Evolutionary conservation across 1,140 invertebrate genomes (phyloP).

Genomic region (Agraylea sexmaculata): DNA sequence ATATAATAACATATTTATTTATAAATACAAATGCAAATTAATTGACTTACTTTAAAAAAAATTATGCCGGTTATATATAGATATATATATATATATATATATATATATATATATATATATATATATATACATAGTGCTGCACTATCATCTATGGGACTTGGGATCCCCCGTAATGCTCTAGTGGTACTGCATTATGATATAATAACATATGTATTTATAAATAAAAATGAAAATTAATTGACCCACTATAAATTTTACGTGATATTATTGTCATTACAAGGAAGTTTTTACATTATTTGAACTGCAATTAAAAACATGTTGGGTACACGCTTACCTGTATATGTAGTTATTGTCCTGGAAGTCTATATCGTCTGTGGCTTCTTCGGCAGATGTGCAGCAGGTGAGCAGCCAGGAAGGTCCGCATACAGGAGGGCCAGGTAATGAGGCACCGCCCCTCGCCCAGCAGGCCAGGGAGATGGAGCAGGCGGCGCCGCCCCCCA

Average conservation of each 20-base stretch:
- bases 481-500: slow-evolving; percentile 45
- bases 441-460: slow-evolving; percentile 50
- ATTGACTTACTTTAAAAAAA: too few relatives aligned
- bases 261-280: not conserved
- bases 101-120: too few relatives aligned
- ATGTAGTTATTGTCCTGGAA: slow-evolving; percentile 25
- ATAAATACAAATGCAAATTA: too few relatives aligned
- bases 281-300: slow-evolving; percentile 3
- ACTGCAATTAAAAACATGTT: slow-evolving; percentile 7
- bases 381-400: slow-evolving; percentile 44
- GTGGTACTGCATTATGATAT: too few relatives aligned
- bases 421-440: slow-evolving; percentile 41
- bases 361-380: slow-evolving; percentile 6
- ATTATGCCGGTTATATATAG: too few relatives aligned
- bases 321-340: slow-evolving; percentile 25
- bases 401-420: slow-evolving; percentile 55
- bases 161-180: too few relatives aligned
- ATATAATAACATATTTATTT: too few relatives aligned
- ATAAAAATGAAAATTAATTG: not conserved
- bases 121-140: too few relatives aligned
- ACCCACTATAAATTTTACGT: not conserved
- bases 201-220: not conserved
- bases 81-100: too few relatives aligned
- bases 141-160: too few relatives aligned
- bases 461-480: slow-evolving; percentile 59